Percentiles rank a stretch among this genome's conserved stretches.
Conservation (phyloP, 2,797 vertebrate genomes). For the Pangasius sanitwongsei region DNA sequence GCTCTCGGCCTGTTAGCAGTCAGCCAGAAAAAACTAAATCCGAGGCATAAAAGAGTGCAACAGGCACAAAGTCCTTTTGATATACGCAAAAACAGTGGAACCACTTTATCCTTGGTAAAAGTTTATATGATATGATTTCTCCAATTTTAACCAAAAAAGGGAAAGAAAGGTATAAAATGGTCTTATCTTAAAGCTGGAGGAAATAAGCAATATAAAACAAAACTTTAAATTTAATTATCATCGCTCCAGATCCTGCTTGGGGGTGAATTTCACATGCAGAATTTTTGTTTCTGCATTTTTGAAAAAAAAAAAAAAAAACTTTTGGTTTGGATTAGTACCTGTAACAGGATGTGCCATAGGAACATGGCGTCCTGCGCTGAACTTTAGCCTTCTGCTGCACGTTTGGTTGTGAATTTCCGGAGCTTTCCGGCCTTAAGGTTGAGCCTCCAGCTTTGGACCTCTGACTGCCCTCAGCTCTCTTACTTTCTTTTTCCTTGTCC, state of each 20-base stretch:
- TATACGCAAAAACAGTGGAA: not conserved
- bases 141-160: not conserved
- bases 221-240: not conserved
- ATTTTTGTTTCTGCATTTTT: not conserved
- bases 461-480: not conserved
- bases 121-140: not conserved
- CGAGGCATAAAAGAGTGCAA: not conserved
- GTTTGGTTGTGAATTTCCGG: not conserved
- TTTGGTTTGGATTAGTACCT: conserved; percentile 75
- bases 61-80: not conserved
- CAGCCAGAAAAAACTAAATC: conserved; percentile 11
- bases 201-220: not conserved
- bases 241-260: not conserved
- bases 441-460: not conserved
- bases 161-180: not conserved
- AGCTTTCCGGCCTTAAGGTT: not conserved
- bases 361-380: conserved; percentile 74
- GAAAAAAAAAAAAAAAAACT: not conserved
- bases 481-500: not conserved
- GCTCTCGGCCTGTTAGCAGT: conserved; percentile 14
- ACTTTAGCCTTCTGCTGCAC: conserved; percentile 14
- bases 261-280: not conserved
- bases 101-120: not conserved
- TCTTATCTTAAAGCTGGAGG: not conserved
- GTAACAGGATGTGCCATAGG: conserved; percentile 88